These are phyloP conservation scores for Phalacrocorax aristotelis DNA, from an alignment of 2,113 vertebrate genomes.

Conservation along the genomic window DNA sequence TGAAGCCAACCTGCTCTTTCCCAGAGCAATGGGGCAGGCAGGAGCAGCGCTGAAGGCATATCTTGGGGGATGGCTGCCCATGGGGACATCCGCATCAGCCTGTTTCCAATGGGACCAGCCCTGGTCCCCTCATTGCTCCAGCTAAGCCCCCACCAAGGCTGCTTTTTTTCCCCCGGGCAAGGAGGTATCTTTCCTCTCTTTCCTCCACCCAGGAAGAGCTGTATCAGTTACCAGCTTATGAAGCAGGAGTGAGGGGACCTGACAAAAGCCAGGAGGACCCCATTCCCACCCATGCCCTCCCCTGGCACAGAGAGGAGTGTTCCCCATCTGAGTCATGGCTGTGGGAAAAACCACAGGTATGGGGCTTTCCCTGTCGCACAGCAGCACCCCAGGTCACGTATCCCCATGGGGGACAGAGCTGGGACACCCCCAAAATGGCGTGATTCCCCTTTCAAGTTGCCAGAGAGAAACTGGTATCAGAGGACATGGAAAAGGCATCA, in stretches of 20 bases:
- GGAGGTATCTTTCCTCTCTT: neutral
- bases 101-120: neutral
- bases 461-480: neutral
- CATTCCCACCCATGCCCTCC: neutral
- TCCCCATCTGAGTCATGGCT: neutral
- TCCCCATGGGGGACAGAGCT: neutral
- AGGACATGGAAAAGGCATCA: neutral
- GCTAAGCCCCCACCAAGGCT: neutral
- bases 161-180: neutral
- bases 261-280: neutral
- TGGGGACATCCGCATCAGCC: neutral
- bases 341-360: neutral
- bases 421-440: neutral
- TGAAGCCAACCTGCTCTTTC: neutral
- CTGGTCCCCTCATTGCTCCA: neutral
- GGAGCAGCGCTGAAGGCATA: neutral
- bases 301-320: neutral
- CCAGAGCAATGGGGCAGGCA: fast-evolving
- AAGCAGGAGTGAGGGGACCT: neutral
- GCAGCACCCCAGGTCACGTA: neutral
- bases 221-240: fast-evolving
- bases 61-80: fast-evolving
- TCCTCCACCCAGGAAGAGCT: neutral
- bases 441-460: neutral
- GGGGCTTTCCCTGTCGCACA: neutral